Base-by-base conservation (phyloP, 2,113 vertebrate species). In the Coreoperca whiteheadi region DNA sequence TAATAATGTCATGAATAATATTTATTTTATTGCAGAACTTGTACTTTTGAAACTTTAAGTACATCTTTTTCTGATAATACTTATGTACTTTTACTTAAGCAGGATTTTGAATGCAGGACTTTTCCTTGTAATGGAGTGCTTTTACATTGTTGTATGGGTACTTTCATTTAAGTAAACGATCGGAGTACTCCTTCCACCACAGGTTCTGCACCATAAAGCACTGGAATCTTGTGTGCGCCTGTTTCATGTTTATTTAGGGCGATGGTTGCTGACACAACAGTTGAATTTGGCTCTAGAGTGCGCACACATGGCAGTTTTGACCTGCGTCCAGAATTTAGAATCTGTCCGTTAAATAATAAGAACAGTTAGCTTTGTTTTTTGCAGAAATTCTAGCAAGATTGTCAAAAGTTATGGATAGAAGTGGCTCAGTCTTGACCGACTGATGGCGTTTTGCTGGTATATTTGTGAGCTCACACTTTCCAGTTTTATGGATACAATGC, bases 201-300 rank as follows among this genome's bases (percentile, higher is more conserved):
- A 63, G 25, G 1, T 2, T 71, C 4, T 39, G 11, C 46, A 48
- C 1, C 7, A 59, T 30, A 20, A n/a, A 25, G 1, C 28, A 39
- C 2, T 59, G 0, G 67, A 37, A 54, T 28, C 54, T 6, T 46
- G 34, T 56, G 14, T 32, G 32, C 28, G 59, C 15, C 32, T 84
- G 73, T 37, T 28, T 12, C 20, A 56, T 66, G 75, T 87, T 83
- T 81, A 68, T 64, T 77, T 25, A 77, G 60, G 43, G 46, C 77
- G 53, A 51, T 53, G 43, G 43, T 34, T 83, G 53, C 60, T 83
- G 30, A 82, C 64, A 64, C 54, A 79, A 15, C 64, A 50, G 25
- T 34, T n/a, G 8, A 20, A 41, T 41, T 1, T 21, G 41, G 10
- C 30, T 32, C n/a, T 2, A 11, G 48, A n/a, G 30, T 57, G 66